phyloP scores from a whole-genome alignment of 1,140 invertebrate species.

The Drosophila lacteicornis region DNA sequence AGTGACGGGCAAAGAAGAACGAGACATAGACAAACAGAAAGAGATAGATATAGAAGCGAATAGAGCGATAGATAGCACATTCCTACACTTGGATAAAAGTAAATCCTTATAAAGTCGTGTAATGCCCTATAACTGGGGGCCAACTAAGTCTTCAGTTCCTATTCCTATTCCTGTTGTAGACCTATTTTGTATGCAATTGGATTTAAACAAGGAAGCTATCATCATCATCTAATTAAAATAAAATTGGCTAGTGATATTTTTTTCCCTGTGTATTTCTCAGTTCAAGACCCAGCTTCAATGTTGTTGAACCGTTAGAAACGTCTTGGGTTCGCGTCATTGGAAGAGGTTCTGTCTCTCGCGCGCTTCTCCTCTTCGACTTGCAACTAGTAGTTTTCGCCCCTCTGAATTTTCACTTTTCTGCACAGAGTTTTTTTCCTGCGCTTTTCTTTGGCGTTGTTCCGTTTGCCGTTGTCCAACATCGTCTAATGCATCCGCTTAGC shows the following conservation, averaged over 20 bases:
- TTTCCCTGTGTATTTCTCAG: slow-evolving; percentile 4
- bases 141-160: no score
- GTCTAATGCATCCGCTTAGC: slow-evolving; percentile 73
- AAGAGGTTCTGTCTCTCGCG: slow-evolving; percentile 28
- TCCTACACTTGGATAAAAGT: slow-evolving; percentile 10
- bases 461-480: slow-evolving; percentile 47
- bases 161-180: no score
- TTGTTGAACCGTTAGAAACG: slow-evolving; percentile 54
- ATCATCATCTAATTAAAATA: no score
- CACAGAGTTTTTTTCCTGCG: slow-evolving; percentile 25
- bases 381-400: slow-evolving; percentile 16
- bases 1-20: slow-evolving; percentile 1
- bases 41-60: neutral
- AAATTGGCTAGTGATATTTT: neutral
- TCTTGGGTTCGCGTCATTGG: slow-evolving; percentile 51
- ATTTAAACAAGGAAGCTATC: no score
- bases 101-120: no score
- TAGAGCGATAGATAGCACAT: slow-evolving; percentile 18
- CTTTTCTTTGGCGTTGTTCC: slow-evolving; percentile 41
- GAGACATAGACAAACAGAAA: neutral
- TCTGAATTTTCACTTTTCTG: slow-evolving; percentile 71
- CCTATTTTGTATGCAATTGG: no score
- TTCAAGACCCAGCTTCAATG: slow-evolving; percentile 32
- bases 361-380: neutral
- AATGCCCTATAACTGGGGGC: no score